Conservation (phyloP, 1,140 invertebrate species). For the Drosophila equinoxialis region DNA sequence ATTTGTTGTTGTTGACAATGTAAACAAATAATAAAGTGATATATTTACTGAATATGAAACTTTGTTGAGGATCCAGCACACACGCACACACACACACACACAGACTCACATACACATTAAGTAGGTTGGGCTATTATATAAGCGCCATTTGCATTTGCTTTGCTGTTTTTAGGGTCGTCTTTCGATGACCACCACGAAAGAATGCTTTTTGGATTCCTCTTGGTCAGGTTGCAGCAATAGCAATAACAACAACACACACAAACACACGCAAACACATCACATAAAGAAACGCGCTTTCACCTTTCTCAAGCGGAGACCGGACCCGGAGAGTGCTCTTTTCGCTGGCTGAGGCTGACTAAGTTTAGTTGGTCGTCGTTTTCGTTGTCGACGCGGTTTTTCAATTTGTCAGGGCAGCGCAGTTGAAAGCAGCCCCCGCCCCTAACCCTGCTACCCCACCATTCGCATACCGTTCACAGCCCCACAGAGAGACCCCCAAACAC, state of each 20-base stretch:
- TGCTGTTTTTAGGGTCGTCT: slow-evolving; percentile 10
- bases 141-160: slow-evolving; percentile 71
- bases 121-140: slow-evolving; percentile 62
- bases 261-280: slow-evolving; percentile 9
- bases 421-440: slow-evolving; percentile 39
- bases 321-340: slow-evolving; percentile 55
- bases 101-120: slow-evolving; percentile 30
- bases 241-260: slow-evolving; percentile 21
- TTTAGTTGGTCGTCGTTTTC: slow-evolving; percentile 22
- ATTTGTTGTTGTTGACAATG: slow-evolving; percentile 58
- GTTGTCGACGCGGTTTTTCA: slow-evolving; percentile 52
- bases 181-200: slow-evolving; percentile 12
- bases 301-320: slow-evolving; percentile 56
- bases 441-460: slow-evolving; percentile 13
- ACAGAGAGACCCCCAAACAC: slow-evolving; percentile 9
- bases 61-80: slow-evolving; percentile 24
- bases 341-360: slow-evolving; percentile 45
- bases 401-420: slow-evolving; percentile 58
- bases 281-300: slow-evolving; percentile 67
- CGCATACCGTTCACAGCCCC: neutral
- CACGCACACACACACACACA: slow-evolving; percentile 17
- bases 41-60: slow-evolving; percentile 52
- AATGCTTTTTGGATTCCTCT: slow-evolving; percentile 20
- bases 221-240: slow-evolving; percentile 26
- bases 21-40: slow-evolving; percentile 72